Base-by-base conservation (phyloP, 2,888 invertebrate genomes). In the Helleia helle region DNA sequence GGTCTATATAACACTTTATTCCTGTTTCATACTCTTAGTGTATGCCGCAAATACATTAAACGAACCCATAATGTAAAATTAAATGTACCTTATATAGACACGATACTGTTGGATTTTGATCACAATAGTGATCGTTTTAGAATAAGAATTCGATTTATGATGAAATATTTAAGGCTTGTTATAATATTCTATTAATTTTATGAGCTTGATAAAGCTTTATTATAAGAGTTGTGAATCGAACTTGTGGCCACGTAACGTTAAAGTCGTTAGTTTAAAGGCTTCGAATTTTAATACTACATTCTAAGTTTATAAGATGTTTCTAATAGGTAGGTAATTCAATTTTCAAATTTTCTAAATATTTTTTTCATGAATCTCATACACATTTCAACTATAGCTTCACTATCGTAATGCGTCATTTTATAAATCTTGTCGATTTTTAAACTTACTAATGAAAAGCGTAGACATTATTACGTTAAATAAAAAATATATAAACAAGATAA, bases 191-290 rank as follows among this genome's bases (percentile, higher is more conserved):
- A 58, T 62, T 76, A 76, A 76, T 76, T 69, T 81, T 77, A 84
- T 70, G 84, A 84, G 84, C 84, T 84, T 84, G 69, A 74, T 65
- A 61, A 81, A 81, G 83, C 84, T 84, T 84, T 84, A 84, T 81
- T 70, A 72, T 67, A 70, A 80, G 84, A 73, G 83, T 83, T 84
- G 84, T 84, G 83, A 83, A 83, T 77, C 79, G 77, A 83, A 81
- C 79, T 68, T 77, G 79, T 77, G 80, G 81, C 83, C 83, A 81
- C 68, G 64, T 75, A 76, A 71, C 54, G 56, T 56, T 69, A 77
- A 68, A 62, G 70, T 65, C 53, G 65, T 67, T 18, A 76, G 69
- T 53, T 57, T 71, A 60, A 57, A 54, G 59, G 70, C 73, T 74
- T 72, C 65, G 71, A 70, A 66, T 69, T 62, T 68, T 67, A 61